Evolutionary conservation across 2,888 invertebrate species (phyloP).

Genomic region (Tipula lateralis): DNA sequence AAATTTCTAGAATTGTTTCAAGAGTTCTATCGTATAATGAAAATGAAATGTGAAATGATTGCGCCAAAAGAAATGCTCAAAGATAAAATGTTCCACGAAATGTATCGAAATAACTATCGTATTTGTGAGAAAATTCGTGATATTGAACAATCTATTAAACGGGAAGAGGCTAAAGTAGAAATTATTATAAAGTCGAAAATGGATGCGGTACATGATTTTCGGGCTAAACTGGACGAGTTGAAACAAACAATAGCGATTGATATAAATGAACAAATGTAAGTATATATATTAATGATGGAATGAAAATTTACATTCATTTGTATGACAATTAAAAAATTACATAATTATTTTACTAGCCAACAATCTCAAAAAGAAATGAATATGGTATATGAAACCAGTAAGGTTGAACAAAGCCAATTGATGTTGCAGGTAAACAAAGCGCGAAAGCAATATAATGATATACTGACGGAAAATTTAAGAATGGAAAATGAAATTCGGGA

Average conservation of each 20-base stretch:
- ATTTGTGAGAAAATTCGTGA: conserved; percentile 47
- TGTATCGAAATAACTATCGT: conserved; percentile 50
- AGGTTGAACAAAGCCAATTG: conserved; percentile 39
- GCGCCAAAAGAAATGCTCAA: conserved; percentile 51
- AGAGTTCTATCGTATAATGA: conserved; percentile 25
- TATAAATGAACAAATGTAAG: conserved; percentile 35
- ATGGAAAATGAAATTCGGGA: conserved; percentile 40
- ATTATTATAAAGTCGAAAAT: conserved; percentile 43
- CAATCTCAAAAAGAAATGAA: conserved; percentile 38
- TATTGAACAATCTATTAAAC: conserved; percentile 40
- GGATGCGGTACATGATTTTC: conserved; percentile 43
- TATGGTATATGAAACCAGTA: conserved; percentile 37
- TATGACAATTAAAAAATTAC: not conserved
- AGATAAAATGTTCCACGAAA: conserved; percentile 49
- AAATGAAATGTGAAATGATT: conserved; percentile 45
- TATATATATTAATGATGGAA: not conserved
- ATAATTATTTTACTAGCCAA: conserved; percentile 36
- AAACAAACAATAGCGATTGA: conserved; percentile 38
- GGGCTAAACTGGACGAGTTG: conserved; percentile 41
- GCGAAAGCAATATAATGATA: conserved; percentile 36
- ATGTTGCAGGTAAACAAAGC: conserved; percentile 37
- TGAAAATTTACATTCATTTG: not conserved
- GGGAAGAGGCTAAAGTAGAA: conserved; percentile 45
- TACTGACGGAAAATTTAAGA: conserved; percentile 37
- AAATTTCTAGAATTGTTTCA: not conserved